Conservation (phyloP, 2,888 invertebrate genomes). For the Ornithoptera priamus region DNA sequence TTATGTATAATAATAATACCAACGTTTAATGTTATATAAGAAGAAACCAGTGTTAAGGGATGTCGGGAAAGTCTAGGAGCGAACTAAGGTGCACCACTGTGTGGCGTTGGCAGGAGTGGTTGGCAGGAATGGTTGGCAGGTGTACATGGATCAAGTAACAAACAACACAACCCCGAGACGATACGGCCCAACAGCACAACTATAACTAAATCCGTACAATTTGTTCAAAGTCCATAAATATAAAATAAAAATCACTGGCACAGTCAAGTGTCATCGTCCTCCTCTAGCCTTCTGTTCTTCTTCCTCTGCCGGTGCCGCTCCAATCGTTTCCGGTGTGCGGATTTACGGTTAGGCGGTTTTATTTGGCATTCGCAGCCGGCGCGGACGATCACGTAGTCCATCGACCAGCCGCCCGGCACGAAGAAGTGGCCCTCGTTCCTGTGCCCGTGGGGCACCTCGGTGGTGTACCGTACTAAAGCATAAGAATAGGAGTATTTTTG, state of each 20-base stretch:
- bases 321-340: conserved; percentile 47
- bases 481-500: conserved; percentile 92
- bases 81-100: too few relatives aligned
- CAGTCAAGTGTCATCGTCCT: conserved; percentile 68
- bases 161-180: conserved; percentile 26
- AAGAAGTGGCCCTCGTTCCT: conserved; percentile 29
- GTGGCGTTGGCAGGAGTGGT: too few relatives aligned
- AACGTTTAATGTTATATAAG: too few relatives aligned
- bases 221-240: conserved; percentile 64
- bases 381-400: conserved; percentile 70
- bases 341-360: conserved; percentile 77
- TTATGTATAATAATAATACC: too few relatives aligned
- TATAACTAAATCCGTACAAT: conserved; percentile 50
- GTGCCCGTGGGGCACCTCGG: conserved; percentile 58
- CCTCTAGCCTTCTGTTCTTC: conserved; percentile 56
- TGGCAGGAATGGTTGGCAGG: too few relatives aligned
- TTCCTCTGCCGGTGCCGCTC: conserved; percentile 63
- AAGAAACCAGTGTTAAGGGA: too few relatives aligned
- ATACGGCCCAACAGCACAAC: conserved; percentile 38
- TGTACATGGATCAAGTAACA: too few relatives aligned
- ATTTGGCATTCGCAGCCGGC: conserved; percentile 93
- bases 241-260: conserved; percentile 42
- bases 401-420: conserved; percentile 28
- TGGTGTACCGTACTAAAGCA: conserved; percentile 86
- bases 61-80: too few relatives aligned